Conservation (phyloP, 1,140 invertebrate species). For the Neocloeon triangulifer region DNA sequence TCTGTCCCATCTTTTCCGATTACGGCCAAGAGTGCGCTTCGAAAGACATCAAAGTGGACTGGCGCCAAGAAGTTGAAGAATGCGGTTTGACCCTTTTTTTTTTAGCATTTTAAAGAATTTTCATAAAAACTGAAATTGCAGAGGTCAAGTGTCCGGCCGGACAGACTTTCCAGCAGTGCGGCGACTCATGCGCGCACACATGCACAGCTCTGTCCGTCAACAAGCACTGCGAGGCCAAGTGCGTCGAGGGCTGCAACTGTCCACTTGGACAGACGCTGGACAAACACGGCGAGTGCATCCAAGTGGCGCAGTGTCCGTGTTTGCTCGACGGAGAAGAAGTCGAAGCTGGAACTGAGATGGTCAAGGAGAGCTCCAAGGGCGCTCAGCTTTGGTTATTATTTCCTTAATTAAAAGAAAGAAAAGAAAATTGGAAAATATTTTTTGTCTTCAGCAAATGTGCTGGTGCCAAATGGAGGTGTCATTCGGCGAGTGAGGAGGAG, state of each 20-base stretch:
- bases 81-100: too few relatives aligned
- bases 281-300: slow-evolving; percentile 46
- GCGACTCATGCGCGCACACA: slow-evolving; percentile 44
- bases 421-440: too few relatives aligned
- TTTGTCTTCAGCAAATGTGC: slow-evolving; percentile 36
- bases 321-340: slow-evolving; percentile 44
- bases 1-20: slow-evolving; percentile 55
- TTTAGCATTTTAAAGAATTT: too few relatives aligned
- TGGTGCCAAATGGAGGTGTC: slow-evolving; percentile 50
- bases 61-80: slow-evolving; percentile 50
- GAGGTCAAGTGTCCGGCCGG: slow-evolving; percentile 48
- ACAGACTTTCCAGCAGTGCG: slow-evolving; percentile 57
- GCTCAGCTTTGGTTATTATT: slow-evolving; percentile 52
- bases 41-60: slow-evolving; percentile 42
- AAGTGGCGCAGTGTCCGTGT: slow-evolving; percentile 52
- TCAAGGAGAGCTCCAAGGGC: slow-evolving; percentile 34
- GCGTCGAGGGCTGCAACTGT: slow-evolving; percentile 76
- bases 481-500: slow-evolving; percentile 32
- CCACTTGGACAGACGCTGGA: slow-evolving; percentile 49
- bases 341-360: slow-evolving; percentile 45
- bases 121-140: slow-evolving; percentile 13
- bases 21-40: slow-evolving; percentile 59
- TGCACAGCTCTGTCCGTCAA: slow-evolving; percentile 24
- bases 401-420: too few relatives aligned
- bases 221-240: slow-evolving; percentile 29